phyloP scores from a whole-genome alignment of 2,888 invertebrate species.

The Vannuccia rotundouncinata region DNA sequence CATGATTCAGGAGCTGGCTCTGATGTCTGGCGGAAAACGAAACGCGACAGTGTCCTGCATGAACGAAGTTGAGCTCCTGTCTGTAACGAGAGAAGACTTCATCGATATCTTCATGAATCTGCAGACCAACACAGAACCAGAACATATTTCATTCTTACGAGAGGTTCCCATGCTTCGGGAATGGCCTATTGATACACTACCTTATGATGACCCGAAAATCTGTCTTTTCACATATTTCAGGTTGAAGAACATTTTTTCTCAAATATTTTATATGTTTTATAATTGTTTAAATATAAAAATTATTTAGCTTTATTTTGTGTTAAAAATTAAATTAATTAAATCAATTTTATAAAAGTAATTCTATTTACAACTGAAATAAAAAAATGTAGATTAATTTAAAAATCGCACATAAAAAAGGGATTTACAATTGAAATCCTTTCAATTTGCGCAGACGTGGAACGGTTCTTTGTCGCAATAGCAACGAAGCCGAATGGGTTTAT shows the following conservation, averaged over 20 bases:
- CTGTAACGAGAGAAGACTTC: constrained; percentile 64
- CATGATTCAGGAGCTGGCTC: constrained; percentile 49
- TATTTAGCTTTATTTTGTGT: background rate
- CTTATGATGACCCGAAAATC: constrained; percentile 49
- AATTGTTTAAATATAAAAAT: background rate
- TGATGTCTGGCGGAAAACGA: constrained; percentile 50
- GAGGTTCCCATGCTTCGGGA: constrained; percentile 46
- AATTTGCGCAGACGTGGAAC: constrained; percentile 53
- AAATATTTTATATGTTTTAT: background rate
- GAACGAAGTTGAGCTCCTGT: constrained; percentile 61
- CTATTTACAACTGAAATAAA: no score
- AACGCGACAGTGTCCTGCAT: constrained; percentile 54
- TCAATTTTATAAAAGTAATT: no score
- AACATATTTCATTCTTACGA: constrained; percentile 51
- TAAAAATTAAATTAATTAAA: no score
- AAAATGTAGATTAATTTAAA: no score
- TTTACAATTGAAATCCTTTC: no score
- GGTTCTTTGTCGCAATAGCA: constrained; percentile 52
- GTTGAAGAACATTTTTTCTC: constrained; percentile 42
- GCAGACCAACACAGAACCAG: constrained; percentile 49
- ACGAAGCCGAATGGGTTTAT: constrained; percentile 52
- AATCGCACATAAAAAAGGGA: no score
- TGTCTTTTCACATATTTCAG: constrained; percentile 54
- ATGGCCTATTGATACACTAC: constrained; percentile 51
- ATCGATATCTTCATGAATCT: constrained; percentile 59